A percentile compares a stretch with the other conserved stretches of the same genome.
Conservation (phyloP, 1,140 invertebrate genomes). For the Drosophila athabasca region DNA sequence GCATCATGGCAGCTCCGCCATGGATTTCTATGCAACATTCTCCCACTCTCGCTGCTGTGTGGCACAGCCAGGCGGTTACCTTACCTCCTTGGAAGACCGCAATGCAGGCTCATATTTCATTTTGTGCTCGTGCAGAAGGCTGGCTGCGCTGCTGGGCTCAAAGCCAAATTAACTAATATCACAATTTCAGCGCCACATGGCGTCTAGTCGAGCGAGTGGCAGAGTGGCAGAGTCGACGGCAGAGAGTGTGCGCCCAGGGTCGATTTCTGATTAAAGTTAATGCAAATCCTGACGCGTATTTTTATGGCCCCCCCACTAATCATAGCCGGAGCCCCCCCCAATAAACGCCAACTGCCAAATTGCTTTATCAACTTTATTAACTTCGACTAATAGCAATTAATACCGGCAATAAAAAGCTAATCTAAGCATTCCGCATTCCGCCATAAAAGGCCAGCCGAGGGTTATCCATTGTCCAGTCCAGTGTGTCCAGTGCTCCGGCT, state of each 20-base stretch:
- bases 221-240: background rate
- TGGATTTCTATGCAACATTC: slow-evolving; percentile 79
- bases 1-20: slow-evolving; percentile 42
- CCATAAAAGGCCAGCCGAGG: slow-evolving; percentile 56
- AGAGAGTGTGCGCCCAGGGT: background rate
- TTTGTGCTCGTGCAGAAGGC: slow-evolving; percentile 41
- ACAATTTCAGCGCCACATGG: slow-evolving; percentile 63
- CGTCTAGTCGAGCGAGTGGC: slow-evolving; percentile 22
- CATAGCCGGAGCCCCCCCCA: slow-evolving; percentile 50
- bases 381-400: slow-evolving; percentile 82
- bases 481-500: slow-evolving; percentile 33
- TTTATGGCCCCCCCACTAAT: slow-evolving; percentile 67
- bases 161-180: slow-evolving; percentile 80
- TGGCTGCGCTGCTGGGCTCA: slow-evolving; percentile 41
- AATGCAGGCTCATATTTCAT: slow-evolving; percentile 74
- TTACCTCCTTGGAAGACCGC: slow-evolving; percentile 47
- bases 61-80: background rate
- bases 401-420: slow-evolving; percentile 81
- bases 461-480: slow-evolving; percentile 44
- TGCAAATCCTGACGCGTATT: slow-evolving; percentile 69
- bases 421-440: slow-evolving; percentile 56
- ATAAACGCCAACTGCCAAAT: slow-evolving; percentile 81
- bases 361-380: slow-evolving; percentile 83
- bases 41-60: slow-evolving; percentile 7
- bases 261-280: slow-evolving; percentile 49